These are phyloP conservation scores for Philopotamus ludificatus DNA, from an alignment of 1,140 invertebrate genomes.

Conservation along the genomic window DNA sequence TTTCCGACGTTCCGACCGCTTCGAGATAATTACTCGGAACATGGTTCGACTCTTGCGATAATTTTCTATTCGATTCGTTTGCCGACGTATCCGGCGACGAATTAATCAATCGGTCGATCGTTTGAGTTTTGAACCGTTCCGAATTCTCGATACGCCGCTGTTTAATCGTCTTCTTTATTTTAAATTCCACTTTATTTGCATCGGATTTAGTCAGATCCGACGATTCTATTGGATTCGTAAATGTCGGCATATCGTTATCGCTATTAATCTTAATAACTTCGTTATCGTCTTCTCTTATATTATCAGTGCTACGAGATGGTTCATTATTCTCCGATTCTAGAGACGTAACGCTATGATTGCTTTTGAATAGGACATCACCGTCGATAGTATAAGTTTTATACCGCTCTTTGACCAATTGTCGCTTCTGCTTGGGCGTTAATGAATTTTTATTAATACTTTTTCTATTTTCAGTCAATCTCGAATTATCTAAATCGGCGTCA, in stretches of 20 bases:
- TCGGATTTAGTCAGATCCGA: constrained; percentile 48
- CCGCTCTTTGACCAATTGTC: constrained; percentile 69
- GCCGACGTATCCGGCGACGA: constrained; percentile 35
- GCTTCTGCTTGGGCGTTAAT: constrained; percentile 73
- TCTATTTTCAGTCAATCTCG: constrained; percentile 65
- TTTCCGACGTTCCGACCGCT: constrained; percentile 9
- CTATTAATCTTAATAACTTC: constrained; percentile 4
- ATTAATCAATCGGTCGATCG: constrained; percentile 57
- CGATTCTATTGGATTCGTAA: too few relatives aligned
- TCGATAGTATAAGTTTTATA: constrained; percentile 77
- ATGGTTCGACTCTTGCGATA: neutral
- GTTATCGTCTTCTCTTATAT: constrained; percentile 41
- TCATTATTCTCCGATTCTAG: constrained; percentile 56
- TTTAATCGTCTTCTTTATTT: constrained; percentile 55
- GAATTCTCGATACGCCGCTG: constrained; percentile 61
- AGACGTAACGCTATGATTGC: constrained; percentile 45
- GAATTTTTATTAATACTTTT: constrained; percentile 53
- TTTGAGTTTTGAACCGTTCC: constrained; percentile 65
- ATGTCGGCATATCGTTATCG: too few relatives aligned
- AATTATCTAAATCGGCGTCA: neutral
- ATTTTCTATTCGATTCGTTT: neutral
- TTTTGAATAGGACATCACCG: constrained; percentile 42
- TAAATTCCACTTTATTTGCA: constrained; percentile 53
- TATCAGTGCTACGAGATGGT: constrained; percentile 66
- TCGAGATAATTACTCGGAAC: neutral